These are phyloP conservation scores for Leptonema lineaticorne DNA, from an alignment of 1,140 invertebrate species.

Conservation along the genomic window DNA sequence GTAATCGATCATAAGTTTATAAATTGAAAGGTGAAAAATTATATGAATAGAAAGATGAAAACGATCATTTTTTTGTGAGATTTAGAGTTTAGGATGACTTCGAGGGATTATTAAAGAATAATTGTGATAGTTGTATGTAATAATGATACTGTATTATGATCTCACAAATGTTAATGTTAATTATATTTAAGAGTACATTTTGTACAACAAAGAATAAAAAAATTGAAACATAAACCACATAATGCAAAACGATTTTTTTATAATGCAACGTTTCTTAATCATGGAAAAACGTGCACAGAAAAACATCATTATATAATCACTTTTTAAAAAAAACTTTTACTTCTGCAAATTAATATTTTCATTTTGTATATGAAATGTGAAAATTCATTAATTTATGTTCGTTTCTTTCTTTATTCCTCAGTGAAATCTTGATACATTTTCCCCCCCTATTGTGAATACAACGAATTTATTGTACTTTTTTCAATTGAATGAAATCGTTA, in stretches of 20 bases:
- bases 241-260: too few relatives aligned
- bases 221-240: too few relatives aligned
- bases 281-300: too few relatives aligned
- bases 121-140: background rate
- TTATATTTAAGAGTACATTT: background rate
- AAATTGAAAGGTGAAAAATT: too few relatives aligned
- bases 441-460: background rate
- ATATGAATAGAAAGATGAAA: too few relatives aligned
- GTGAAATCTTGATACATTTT: background rate
- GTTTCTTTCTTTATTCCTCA: background rate
- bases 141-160: slow-evolving; percentile 1
- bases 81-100: background rate
- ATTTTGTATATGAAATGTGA: background rate
- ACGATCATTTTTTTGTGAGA: slow-evolving; percentile 2
- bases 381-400: background rate
- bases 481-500: too few relatives aligned
- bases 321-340: too few relatives aligned
- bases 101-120: background rate
- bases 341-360: too few relatives aligned
- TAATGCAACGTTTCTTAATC: too few relatives aligned
- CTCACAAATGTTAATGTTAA: background rate
- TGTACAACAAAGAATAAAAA: background rate
- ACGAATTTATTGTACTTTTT: too few relatives aligned
- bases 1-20: too few relatives aligned
- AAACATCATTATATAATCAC: too few relatives aligned